phyloP scores from a whole-genome alignment of 64 coral and sea anemone genomes.

The Actinia tenebrosa region DNA sequence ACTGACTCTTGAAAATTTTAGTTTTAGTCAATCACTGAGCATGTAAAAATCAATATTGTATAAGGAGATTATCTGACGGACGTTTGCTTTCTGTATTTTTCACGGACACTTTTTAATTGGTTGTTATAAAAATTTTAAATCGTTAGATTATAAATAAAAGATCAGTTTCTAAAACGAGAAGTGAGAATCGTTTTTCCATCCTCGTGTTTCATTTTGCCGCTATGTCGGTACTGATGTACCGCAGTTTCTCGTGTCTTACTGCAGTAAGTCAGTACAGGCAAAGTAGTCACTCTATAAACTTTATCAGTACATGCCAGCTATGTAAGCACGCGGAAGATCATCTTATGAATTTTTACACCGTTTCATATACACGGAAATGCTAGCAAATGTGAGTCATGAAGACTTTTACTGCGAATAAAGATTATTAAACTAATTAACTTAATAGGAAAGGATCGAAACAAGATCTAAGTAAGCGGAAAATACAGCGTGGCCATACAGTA shows the following conservation, averaged over 20 bases:
- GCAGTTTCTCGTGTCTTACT: background rate
- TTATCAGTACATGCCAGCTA: background rate
- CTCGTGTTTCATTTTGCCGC: background rate
- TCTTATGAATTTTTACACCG: background rate
- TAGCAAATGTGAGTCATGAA: too few relatives aligned
- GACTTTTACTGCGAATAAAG: background rate
- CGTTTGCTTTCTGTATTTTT: background rate
- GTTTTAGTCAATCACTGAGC: background rate
- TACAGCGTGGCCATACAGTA: background rate
- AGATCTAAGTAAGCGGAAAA: background rate
- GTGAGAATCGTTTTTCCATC: background rate
- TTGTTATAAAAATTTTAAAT: conserved; percentile 6
- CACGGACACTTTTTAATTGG: background rate
- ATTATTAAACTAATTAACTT: background rate
- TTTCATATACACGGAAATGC: background rate
- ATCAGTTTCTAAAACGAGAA: background rate
- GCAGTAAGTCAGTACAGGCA: background rate
- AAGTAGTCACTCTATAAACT: background rate
- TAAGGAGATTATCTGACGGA: background rate
- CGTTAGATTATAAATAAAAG: conserved; percentile 1
- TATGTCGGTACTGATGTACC: background rate
- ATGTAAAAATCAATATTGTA: background rate
- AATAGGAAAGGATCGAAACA: background rate
- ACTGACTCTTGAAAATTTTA: background rate
- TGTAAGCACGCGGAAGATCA: background rate